These are phyloP conservation scores for Chirona hameri DNA, from an alignment of 2,888 invertebrate species.

Conservation along the genomic window DNA sequence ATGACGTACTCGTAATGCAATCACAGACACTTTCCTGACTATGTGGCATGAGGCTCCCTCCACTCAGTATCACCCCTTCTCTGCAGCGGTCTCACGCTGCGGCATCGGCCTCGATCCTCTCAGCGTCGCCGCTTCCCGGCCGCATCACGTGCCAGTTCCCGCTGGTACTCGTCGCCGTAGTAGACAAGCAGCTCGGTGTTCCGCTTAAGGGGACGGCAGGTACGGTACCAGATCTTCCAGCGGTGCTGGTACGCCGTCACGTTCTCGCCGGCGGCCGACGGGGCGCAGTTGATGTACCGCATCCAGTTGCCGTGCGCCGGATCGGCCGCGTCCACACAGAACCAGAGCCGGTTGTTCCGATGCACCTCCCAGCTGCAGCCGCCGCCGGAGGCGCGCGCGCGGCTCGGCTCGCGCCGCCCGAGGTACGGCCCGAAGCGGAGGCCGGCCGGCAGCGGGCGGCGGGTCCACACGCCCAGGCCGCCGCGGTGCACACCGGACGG, in stretches of 20 bases:
- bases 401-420: slow-evolving; percentile 35
- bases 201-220: slow-evolving; percentile 44
- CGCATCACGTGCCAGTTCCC: too few species aligned
- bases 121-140: too few species aligned
- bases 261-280: slow-evolving; percentile 52
- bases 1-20: too few species aligned
- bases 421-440: slow-evolving; percentile 45
- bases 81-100: too few species aligned
- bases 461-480: slow-evolving; percentile 42
- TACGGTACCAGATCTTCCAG: slow-evolving; percentile 55
- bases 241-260: slow-evolving; percentile 55
- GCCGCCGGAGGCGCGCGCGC: slow-evolving; percentile 41
- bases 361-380: slow-evolving; percentile 41
- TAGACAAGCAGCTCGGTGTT: slow-evolving; percentile 50
- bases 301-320: slow-evolving; percentile 42
- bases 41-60: too few species aligned
- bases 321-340: slow-evolving; percentile 45
- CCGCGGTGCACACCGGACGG: slow-evolving; percentile 41
- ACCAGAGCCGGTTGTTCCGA: slow-evolving; percentile 41
- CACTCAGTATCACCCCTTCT: too few species aligned
- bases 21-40: too few species aligned
- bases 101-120: too few species aligned
- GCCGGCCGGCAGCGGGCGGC: slow-evolving; percentile 43
- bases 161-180: slow-evolving; percentile 47
- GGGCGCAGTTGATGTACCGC: slow-evolving; percentile 40